Evolutionary conservation across 2,888 invertebrate species (phyloP).

Genomic region (Cecidostiba fungosa): DNA sequence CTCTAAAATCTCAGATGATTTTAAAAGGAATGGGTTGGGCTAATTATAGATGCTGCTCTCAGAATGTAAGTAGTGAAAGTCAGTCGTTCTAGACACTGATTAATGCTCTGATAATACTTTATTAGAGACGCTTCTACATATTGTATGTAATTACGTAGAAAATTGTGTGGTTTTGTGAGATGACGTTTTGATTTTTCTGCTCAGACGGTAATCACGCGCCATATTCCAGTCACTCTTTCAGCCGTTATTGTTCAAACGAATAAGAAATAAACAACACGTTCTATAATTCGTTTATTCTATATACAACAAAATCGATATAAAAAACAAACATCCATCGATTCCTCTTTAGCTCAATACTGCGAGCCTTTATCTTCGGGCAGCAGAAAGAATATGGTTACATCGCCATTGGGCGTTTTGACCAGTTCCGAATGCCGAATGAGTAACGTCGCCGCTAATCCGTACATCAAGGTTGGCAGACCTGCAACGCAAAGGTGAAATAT

Average conservation of each 20-base stretch:
- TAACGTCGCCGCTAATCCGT: conserved; percentile 92
- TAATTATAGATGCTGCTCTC: neutral
- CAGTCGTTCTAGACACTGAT: conserved; percentile 12
- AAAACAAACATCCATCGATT: neutral
- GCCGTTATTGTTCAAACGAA: neutral
- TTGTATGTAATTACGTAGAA: conserved; percentile 1
- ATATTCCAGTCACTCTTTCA: neutral
- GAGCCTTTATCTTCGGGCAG: conserved; percentile 94
- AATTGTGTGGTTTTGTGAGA: neutral
- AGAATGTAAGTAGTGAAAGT: conserved; percentile 21
- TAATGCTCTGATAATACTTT: conserved; percentile 3
- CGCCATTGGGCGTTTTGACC: conserved; percentile 87
- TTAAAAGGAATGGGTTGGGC: conserved; percentile 13
- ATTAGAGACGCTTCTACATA: neutral
- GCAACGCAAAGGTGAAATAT: conserved; percentile 70
- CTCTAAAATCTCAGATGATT: conserved; percentile 8
- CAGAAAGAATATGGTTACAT: conserved; percentile 92
- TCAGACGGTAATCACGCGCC: neutral
- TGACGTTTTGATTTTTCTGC: neutral
- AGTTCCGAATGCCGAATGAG: conserved; percentile 90
- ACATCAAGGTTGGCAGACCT: conserved; percentile 95
- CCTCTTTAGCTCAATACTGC: conserved; percentile 74
- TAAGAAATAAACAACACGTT: neutral
- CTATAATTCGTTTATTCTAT: neutral
- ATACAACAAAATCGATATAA: neutral